Evolutionary conservation across 92 coral and sea anemone species (phyloP).

Genomic region (Heliopora coerulea): DNA sequence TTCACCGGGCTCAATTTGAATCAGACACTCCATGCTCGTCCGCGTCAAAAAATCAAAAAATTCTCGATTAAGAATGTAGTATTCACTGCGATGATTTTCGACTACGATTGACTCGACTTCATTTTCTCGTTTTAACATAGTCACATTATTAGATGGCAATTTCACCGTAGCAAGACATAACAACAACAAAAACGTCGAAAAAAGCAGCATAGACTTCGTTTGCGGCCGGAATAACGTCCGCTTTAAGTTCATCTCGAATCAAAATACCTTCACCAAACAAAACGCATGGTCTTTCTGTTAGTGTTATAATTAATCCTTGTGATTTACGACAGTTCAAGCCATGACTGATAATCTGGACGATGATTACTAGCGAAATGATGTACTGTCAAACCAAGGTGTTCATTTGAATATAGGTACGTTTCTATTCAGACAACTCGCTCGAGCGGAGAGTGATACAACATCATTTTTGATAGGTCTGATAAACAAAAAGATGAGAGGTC

Average conservation of each 20-base stretch:
- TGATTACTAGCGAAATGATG: no score
- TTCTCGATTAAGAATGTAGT: conserved; percentile 9
- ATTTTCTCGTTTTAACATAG: background rate
- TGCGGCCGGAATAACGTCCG: background rate
- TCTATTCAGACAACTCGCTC: no score
- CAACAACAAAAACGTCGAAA: conserved; percentile 4
- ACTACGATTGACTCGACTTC: conserved; percentile 6
- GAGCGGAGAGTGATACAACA: no score
- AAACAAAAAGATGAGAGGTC: no score
- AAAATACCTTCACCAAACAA: no score
- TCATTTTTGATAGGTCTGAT: no score
- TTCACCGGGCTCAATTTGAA: conserved; percentile 32
- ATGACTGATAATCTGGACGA: no score
- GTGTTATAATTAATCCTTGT: no score
- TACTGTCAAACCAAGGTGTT: no score
- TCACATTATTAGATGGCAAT: conserved; percentile 16
- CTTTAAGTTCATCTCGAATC: background rate
- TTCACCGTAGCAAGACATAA: conserved; percentile 10
- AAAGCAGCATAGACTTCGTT: background rate
- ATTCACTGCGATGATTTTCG: conserved; percentile 21
- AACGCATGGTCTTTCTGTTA: no score
- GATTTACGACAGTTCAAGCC: no score
- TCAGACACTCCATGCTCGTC: conserved; percentile 27
- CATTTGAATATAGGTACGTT: no score
- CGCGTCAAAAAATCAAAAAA: conserved; percentile 14